phyloP scores from a whole-genome alignment of 2,888 invertebrate species.

The Clusia tigrina region DNA sequence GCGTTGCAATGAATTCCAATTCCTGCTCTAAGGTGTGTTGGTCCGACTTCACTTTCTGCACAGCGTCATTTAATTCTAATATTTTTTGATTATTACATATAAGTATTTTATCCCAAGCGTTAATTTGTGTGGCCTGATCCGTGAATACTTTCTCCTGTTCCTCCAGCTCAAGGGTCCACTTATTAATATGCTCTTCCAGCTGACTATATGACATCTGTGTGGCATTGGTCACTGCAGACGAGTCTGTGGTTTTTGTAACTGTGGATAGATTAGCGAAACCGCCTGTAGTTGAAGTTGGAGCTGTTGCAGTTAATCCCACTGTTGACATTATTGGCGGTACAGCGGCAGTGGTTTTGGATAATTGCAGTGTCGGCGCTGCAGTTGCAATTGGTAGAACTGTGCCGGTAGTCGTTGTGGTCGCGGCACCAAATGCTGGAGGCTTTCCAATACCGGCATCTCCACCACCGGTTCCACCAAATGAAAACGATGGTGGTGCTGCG shows the following conservation, averaged over 20 bases:
- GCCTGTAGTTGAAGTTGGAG: slow-evolving; percentile 21
- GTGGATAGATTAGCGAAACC: slow-evolving; percentile 53
- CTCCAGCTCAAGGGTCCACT: slow-evolving; percentile 91
- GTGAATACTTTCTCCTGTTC: slow-evolving; percentile 93
- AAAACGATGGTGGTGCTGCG: slow-evolving; percentile 20
- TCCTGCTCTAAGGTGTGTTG: slow-evolving; percentile 92
- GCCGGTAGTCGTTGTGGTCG: slow-evolving; percentile 27
- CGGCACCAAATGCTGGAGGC: slow-evolving; percentile 24
- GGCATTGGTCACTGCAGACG: slow-evolving; percentile 62
- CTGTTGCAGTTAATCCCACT: slow-evolving; percentile 20
- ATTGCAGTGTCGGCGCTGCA: slow-evolving; percentile 23
- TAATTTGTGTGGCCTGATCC: slow-evolving; percentile 93
- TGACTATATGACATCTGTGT: slow-evolving; percentile 80
- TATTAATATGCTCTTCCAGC: slow-evolving; percentile 90
- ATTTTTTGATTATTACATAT: slow-evolving; percentile 94
- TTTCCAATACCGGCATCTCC: slow-evolving; percentile 49
- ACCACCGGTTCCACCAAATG: slow-evolving; percentile 45
- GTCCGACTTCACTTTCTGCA: slow-evolving; percentile 88
- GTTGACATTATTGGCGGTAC: slow-evolving; percentile 6
- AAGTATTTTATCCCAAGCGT: slow-evolving; percentile 92
- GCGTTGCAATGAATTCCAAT: slow-evolving; percentile 89
- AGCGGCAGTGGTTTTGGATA: not conserved
- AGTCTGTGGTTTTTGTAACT: slow-evolving; percentile 54
- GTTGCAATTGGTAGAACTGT: slow-evolving; percentile 30
- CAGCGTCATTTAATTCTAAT: slow-evolving; percentile 82